Evolutionary conservation across 1,140 invertebrate genomes (phyloP).

Genomic region (Drosophila repleta): DNA sequence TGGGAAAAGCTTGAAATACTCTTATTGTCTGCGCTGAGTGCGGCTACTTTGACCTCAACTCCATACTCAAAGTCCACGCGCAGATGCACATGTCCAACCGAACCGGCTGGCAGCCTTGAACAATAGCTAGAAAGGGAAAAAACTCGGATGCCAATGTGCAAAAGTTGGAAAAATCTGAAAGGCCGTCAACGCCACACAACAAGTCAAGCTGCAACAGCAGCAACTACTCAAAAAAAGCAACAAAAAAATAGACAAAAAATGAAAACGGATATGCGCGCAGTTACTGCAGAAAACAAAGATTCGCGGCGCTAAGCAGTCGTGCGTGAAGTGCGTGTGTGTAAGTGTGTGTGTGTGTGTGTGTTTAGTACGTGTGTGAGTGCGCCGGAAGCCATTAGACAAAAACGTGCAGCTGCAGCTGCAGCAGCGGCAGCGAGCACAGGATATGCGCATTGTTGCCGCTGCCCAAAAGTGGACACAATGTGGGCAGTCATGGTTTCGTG

Average conservation of each 20-base stretch:
- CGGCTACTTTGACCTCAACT: conserved; percentile 25
- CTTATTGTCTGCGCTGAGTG: conserved; percentile 30
- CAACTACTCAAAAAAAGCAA: conserved; percentile 16
- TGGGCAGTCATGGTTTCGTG: conserved; percentile 42
- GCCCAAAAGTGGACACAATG: conserved; percentile 72
- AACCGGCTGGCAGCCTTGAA: conserved; percentile 43
- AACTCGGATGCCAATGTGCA: conserved; percentile 65
- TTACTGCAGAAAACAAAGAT: conserved; percentile 78
- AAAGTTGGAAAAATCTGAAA: conserved; percentile 74
- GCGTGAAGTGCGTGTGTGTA: conserved; percentile 66
- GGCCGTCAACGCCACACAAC: conserved; percentile 59
- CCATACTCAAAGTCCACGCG: conserved; percentile 41
- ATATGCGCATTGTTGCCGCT: conserved; percentile 76
- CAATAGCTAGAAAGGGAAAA: conserved; percentile 56
- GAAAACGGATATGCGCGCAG: conserved; percentile 69
- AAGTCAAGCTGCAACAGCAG: conserved; percentile 29
- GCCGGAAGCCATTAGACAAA: conserved; percentile 81
- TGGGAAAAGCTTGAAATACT: conserved; percentile 38
- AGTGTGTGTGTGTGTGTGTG: conserved; percentile 17
- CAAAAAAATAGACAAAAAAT: conserved; percentile 16
- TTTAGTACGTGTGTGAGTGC: conserved; percentile 23
- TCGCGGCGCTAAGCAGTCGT: conserved; percentile 76
- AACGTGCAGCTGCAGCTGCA: conserved; percentile 66
- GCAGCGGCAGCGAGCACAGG: conserved; percentile 38
- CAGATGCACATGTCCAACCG: conserved; percentile 61